Conservation (phyloP, 1,140 invertebrate species). For the Nomia melanderi region DNA sequence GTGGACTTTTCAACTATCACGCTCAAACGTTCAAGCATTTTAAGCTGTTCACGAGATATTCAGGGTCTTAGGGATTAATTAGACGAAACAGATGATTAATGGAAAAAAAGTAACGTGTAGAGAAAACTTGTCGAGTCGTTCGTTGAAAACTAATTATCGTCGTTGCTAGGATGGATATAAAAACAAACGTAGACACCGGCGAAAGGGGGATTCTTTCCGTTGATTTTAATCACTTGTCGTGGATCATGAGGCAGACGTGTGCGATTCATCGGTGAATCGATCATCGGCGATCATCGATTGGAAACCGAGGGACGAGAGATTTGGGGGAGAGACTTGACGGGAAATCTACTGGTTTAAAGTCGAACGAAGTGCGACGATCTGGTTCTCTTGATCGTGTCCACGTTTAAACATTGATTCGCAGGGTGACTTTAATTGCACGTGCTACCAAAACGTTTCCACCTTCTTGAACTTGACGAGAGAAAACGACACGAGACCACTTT, state of each 20-base stretch:
- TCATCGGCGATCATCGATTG: constrained; percentile 6
- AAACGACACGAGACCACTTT: not conserved
- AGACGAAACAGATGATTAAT: not conserved
- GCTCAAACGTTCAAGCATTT: constrained; percentile 41
- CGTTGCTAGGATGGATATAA: not conserved
- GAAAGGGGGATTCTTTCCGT: constrained; percentile 34
- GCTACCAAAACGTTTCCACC: constrained; percentile 56
- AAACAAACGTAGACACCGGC: constrained; percentile 1
- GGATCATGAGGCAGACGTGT: not conserved
- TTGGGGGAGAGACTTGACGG: too few relatives aligned
- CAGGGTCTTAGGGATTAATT: constrained; percentile 52
- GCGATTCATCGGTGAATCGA: not conserved
- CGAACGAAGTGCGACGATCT: not conserved
- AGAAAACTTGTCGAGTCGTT: constrained; percentile 33
- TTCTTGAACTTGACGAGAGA: constrained; percentile 56
- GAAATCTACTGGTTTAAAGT: too few relatives aligned
- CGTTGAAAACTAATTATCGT: constrained; percentile 26
- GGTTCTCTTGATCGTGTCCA: not conserved
- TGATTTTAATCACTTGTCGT: not conserved
- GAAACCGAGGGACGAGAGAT: not conserved
- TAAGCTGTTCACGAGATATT: constrained; percentile 48
- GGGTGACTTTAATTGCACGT: constrained; percentile 19
- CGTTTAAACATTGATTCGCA: not conserved
- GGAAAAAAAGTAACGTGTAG: constrained; percentile 3
- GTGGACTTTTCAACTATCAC: constrained; percentile 33